A percentile compares a stretch with the other conserved stretches of the same genome.
phyloP scores from a whole-genome alignment of 2,113 vertebrate species.

The Pygoscelis antarcticus region DNA sequence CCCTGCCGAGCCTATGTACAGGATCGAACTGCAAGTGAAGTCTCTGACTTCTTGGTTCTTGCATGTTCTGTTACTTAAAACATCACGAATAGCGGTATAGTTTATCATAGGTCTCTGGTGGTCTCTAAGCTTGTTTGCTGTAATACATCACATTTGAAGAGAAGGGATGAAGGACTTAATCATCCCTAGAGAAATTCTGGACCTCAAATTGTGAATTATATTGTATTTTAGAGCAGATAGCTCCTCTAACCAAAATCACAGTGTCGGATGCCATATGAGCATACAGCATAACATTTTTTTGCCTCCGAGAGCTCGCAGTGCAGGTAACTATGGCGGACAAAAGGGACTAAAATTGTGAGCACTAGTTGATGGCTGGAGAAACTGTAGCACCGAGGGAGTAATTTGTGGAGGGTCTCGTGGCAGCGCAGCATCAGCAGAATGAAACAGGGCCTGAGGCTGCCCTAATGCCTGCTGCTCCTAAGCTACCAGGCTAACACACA shows the following conservation, averaged over 20 bases:
- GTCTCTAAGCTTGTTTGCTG: background rate
- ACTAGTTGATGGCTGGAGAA: background rate
- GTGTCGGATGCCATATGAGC: background rate
- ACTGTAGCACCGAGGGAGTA: background rate
- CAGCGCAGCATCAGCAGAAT: background rate
- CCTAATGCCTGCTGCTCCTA: background rate
- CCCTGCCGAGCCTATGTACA: accelerated
- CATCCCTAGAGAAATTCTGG: background rate
- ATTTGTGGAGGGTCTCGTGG: background rate
- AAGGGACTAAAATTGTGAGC: background rate
- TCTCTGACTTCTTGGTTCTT: background rate
- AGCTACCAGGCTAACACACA: accelerated
- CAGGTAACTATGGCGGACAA: background rate
- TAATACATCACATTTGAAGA: background rate
- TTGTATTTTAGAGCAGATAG: background rate
- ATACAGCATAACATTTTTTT: background rate
- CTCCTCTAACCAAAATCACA: background rate
- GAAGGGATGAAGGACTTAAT: background rate
- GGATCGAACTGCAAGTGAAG: background rate
- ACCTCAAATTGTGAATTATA: background rate
- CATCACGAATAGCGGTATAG: background rate
- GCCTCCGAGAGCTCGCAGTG: background rate
- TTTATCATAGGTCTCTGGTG: background rate
- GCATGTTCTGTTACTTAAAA: background rate
- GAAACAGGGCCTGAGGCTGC: background rate